Evolutionary conservation across 2,888 invertebrate genomes (phyloP), one percentile per base, ranked within the genome.

Genomic region (Conus canariensis): DNA sequence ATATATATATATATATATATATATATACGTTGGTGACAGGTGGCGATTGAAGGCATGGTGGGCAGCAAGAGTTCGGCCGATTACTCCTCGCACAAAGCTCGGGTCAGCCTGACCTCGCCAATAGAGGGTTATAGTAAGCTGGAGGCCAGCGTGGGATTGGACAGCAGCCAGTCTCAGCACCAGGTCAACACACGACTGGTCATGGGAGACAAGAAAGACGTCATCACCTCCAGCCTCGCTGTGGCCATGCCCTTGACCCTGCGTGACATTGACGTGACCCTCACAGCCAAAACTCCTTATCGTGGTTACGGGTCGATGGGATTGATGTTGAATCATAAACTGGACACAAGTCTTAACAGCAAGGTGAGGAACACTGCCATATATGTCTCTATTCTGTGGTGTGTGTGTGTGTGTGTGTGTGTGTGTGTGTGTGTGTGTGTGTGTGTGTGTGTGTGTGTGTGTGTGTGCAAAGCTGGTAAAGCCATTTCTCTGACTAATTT

Each of bases 241-340:
- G n/a, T 94, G 14, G 92, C 92, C 67, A 92, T 91, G 56, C 94
- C 95, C 82, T 10, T 94, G 2, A 89, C 91, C n/a, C 85, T 92
- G 19, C 90, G 87, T 22, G 90, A 91, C 87, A 74, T 94, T 22
- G 91, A 93, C 77, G 90, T 93, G 5, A 92, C 89, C n/a, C 74
- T 93, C 30, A 86, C 88, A n/a, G 92, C 93, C 12, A 92, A 92
- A 80, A 93, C 95, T n/a, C 94, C 95, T 67, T 92, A 94, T 85
- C 45, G 74, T 4, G 87, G 70, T 56, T 87, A 87, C 58, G 74
- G 70, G 92, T 22, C 92, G 93, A 83, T 92, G 93, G 88, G 74
- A 0, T 10, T 94, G 22, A 91, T 89, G 22, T 64, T 94, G 12
- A 90, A 92, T 30, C 94, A 95, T 91, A 92, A 93, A 85, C 92